phyloP scores from a whole-genome alignment of 2,797 vertebrate species.

The Artibeus lituratus region DNA sequence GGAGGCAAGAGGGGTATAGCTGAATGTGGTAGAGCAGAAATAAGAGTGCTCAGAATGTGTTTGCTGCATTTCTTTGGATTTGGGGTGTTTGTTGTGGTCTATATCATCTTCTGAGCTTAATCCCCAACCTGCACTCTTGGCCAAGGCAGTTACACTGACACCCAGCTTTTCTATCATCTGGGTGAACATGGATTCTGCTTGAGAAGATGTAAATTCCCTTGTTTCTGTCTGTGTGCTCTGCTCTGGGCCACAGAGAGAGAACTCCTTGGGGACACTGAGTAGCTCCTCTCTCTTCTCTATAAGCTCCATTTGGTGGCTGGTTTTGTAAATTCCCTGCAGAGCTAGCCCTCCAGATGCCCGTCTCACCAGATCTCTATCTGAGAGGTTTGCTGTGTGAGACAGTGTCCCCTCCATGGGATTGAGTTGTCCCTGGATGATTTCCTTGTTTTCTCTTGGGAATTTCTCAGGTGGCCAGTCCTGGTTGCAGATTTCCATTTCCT shows the following conservation, averaged over 20 bases:
- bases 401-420: neutral
- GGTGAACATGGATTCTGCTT: conserved; percentile 70
- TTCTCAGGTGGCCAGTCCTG: conserved; percentile 19
- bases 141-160: conserved; percentile 49
- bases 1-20: conserved; percentile 78
- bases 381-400: conserved; percentile 21
- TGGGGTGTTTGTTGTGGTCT: neutral
- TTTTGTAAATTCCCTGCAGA: conserved; percentile 79
- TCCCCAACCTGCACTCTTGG: neutral
- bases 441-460: neutral
- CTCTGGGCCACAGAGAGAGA: neutral
- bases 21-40: conserved; percentile 70
- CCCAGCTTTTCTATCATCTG: conserved; percentile 73
- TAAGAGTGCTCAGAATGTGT: conserved; percentile 51
- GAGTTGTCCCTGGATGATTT: conserved; percentile 13
- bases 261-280: no score
- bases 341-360: conserved; percentile 77
- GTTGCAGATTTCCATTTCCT: conserved; percentile 51
- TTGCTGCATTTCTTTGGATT: neutral
- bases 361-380: conserved; percentile 68
- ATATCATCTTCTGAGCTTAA: neutral
- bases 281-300: conserved; percentile 70
- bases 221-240: conserved; percentile 61
- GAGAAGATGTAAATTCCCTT: conserved; percentile 77
- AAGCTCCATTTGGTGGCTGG: neutral